phyloP scores from a whole-genome alignment of 30 jellyfish, hydroid and myxozoan genomes.

The Pelagia noctiluca region DNA sequence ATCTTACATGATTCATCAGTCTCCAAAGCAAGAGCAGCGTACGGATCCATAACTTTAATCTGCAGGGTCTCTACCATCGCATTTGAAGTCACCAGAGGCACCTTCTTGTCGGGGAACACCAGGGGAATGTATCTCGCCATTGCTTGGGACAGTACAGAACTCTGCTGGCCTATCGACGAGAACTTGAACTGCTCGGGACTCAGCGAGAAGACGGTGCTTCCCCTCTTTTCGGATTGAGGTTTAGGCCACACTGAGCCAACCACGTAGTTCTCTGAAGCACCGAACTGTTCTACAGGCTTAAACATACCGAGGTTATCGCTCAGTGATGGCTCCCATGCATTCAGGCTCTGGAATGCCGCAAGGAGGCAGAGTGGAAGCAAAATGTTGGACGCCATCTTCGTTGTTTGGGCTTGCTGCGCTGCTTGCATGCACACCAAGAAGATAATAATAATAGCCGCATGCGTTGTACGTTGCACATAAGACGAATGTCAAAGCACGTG shows the following conservation, averaged over 20 bases:
- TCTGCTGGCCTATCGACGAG: slow-evolving; percentile 64
- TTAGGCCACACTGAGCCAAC: slow-evolving; percentile 92
- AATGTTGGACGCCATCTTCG: neutral
- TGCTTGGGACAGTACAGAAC: slow-evolving; percentile 78
- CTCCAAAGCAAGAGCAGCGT: slow-evolving; percentile 62
- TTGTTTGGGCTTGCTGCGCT: neutral
- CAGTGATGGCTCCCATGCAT: slow-evolving; percentile 81
- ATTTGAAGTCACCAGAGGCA: slow-evolving; percentile 25
- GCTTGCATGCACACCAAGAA: neutral
- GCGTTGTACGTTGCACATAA: neutral
- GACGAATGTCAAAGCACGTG: neutral
- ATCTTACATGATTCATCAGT: slow-evolving; percentile 88
- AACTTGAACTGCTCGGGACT: slow-evolving; percentile 76
- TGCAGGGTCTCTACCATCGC: slow-evolving; percentile 56
- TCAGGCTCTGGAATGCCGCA: slow-evolving; percentile 4
- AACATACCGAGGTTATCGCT: slow-evolving; percentile 84
- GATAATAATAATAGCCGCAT: neutral
- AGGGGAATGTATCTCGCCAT: slow-evolving; percentile 68
- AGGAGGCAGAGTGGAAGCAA: neutral
- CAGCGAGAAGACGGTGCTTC: slow-evolving; percentile 54
- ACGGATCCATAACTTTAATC: slow-evolving; percentile 54
- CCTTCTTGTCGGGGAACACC: slow-evolving; percentile 76
- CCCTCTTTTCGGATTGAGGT: slow-evolving; percentile 78
- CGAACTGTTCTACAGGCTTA: slow-evolving; percentile 37
- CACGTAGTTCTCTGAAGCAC: slow-evolving; percentile 79